phyloP scores from a whole-genome alignment of 2,113 vertebrate species.

The Conger conger region DNA sequence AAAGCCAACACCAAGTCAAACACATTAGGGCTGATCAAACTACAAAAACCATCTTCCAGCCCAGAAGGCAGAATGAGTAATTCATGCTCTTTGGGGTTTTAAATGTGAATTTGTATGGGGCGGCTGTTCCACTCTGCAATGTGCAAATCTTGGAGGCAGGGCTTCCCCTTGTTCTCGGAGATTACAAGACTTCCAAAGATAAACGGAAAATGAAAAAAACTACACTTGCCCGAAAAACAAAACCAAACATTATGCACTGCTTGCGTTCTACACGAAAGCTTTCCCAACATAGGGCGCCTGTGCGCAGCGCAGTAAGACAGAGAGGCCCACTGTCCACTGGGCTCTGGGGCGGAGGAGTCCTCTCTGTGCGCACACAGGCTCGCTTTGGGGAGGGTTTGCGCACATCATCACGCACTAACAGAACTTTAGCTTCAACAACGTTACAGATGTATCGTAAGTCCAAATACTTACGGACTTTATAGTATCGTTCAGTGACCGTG shows the following conservation, averaged over 20 bases:
- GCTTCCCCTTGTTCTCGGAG: neutral
- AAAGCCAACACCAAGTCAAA: constrained; percentile 1
- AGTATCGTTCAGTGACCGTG: neutral
- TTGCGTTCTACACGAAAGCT: neutral
- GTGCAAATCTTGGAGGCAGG: neutral
- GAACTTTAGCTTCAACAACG: neutral
- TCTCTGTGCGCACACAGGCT: neutral
- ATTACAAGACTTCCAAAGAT: neutral
- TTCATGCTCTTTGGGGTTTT: constrained; percentile 16
- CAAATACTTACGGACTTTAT: neutral
- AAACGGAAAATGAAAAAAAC: neutral
- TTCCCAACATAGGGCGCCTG: neutral
- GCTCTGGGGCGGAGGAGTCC: neutral
- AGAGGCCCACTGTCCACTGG: neutral
- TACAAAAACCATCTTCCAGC: constrained; percentile 42
- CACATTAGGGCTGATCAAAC: constrained; percentile 53
- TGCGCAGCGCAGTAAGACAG: neutral
- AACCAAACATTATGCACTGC: neutral
- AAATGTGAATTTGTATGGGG: constrained; percentile 1
- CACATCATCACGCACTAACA: neutral
- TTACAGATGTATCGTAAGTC: neutral
- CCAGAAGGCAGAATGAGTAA: constrained; percentile 54
- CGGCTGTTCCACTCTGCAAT: neutral
- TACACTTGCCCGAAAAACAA: neutral
- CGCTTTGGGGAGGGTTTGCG: neutral